Evolutionary conservation across 1,140 invertebrate genomes (phyloP), one percentile per base, ranked within the genome.

Genomic region (Drosophila erecta): DNA sequence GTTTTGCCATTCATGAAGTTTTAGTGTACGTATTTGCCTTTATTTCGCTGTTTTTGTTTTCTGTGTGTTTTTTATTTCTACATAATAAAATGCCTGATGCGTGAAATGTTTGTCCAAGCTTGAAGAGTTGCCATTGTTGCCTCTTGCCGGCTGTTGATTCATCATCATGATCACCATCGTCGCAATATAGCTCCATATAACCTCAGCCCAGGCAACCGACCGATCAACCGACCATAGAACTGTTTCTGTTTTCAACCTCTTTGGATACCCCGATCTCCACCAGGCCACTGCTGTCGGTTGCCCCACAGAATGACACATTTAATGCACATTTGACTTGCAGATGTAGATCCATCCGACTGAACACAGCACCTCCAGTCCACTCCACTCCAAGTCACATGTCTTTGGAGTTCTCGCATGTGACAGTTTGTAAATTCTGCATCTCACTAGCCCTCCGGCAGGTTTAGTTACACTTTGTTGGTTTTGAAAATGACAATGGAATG

Each of bases 21-120:
- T 71, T 72, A 66, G 46, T 65, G 62, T 75, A 47, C 56, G 57
- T 50, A 58, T 79, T 67, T 70, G 72, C 51, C 22, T 76, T 60
- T 71, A 61, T 77, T 53, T 65, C 64, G 40, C 59, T 40, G 51
- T 22, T 20, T 17, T 11, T 44, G 6, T 35, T 53, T 60, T 40
- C n/a, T 56, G 17, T 73, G 33, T 59, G 15, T 60, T 64, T 72
- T 89, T 69, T 80, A 80, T 89, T 89, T 89, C 76, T 89, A 89
- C 79, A 89, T 78, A 89, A 87, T 89, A 91, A 91, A 91, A 81
- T 91, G 89, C 89, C 76, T 91, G 89, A 91, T 91, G 89, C 89
- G 89, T 91, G 90, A 91, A 91, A 91, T 91, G 89, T 89, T 91
- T 91, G 89, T 91, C 89, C 89, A 91, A 83, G 89, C 89, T 80